Evolutionary conservation across 2,888 invertebrate species (phyloP), one percentile per base, ranked within the genome.

Genomic region (Leucophenga montana): DNA sequence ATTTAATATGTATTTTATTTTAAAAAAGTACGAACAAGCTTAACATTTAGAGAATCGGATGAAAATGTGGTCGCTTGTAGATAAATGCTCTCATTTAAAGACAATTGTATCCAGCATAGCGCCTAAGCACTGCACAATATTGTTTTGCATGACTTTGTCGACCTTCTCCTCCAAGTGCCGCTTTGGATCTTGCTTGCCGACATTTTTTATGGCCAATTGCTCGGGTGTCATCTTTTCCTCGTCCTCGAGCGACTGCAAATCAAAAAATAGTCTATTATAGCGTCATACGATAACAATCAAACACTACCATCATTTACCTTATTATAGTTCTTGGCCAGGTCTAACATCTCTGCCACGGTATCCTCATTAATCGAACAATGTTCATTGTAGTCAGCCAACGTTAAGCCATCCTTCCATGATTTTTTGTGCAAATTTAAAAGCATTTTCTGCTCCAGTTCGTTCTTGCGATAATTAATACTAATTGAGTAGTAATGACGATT

Each of bases 211-310:
- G 20, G 98, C 99, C 89, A 99, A 90, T 88, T 99, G 99, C 89
- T 99, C 98, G 0, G 98, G 97, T 3, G 99, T 99, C 98, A 99
- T 98, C 89, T 97, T 98, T 86, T 99, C 99, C 88, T 99, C 99
- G 83, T 99, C 99, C 89, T 99, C 99, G 73, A 99, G 90, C 8
- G 99, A 96, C 88, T 88, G 79, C 56, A 70, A 68, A 33, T 11
- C 67, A 46, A 9, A 14, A 44, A 27, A 61, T 11, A 61, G 11
- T 20, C 18, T 50, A 64, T 39, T 61, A 59, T n/a, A 64, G n/a
- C 16, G 14, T 13, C 16, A 56, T 13, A 33, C 16, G 6, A 59
- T 27, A 16, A 54, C 39, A 1, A n/a, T 72, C 72, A 62, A 46
- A 18, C 11, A 31, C 1, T 20, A 27, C 9, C 5, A n/a, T 6